Conservation (phyloP, 2,797 vertebrate species). For the Galago senegalensis region DNA sequence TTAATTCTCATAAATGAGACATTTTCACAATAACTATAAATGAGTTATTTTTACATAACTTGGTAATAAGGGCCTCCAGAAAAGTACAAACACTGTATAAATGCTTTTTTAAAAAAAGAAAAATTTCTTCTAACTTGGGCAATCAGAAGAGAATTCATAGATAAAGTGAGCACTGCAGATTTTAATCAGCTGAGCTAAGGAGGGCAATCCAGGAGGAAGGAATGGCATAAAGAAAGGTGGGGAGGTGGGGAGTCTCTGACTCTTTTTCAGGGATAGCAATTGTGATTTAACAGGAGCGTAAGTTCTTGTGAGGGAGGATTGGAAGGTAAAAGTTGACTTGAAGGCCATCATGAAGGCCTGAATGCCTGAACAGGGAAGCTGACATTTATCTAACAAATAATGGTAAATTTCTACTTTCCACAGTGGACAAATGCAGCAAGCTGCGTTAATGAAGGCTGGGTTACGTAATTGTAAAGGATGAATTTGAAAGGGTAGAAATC, state of each 20-base stretch:
- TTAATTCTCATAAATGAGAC: not conserved
- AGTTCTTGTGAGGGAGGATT: not conserved
- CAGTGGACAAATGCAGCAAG: not conserved
- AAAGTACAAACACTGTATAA: not conserved
- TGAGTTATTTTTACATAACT: not conserved
- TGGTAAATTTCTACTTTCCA: not conserved
- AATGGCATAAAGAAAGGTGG: rapidly evolving
- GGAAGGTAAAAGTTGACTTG: not conserved
- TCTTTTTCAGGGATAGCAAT: not conserved
- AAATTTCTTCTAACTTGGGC: not conserved
- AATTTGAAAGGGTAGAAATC: not conserved
- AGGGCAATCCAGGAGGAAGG: not conserved
- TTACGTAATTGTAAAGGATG: not conserved
- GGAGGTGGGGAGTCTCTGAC: too few species aligned
- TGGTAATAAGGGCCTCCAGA: not conserved
- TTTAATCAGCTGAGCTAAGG: not conserved
- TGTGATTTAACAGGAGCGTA: not conserved
- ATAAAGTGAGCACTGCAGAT: too few species aligned
- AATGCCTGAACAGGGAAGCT: not conserved
- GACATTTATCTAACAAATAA: not conserved
- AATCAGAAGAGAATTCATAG: not conserved
- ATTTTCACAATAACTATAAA: not conserved
- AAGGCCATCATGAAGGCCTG: not conserved
- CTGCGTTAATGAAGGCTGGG: not conserved
- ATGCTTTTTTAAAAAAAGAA: not conserved